Evolutionary conservation across 1,140 invertebrate genomes (phyloP), one percentile per base, ranked within the genome.

Genomic region (Diploscapter pachys): DNA sequence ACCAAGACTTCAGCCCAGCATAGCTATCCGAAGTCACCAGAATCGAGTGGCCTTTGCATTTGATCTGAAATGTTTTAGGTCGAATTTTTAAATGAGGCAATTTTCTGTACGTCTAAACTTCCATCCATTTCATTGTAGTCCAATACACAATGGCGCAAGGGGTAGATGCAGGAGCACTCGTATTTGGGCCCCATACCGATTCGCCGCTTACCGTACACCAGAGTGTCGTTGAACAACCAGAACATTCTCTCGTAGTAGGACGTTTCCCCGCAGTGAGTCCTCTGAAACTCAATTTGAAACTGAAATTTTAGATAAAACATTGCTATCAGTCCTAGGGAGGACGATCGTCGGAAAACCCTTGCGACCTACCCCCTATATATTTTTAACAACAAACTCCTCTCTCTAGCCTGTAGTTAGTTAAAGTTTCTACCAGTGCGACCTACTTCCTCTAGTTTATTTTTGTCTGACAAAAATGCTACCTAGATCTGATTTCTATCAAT

Each of bases 161-260:
- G 64, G 11, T 51, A 52, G 59, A 55, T 74, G 66, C 9, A 53
- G 56, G 56, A 74, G 59, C 9, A 64, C 53, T 1, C 61, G 66
- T 54, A 74, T 64, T 3, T 65, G 56, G 2, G 65, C 56, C 50
- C 52, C 61, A 3, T 63, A 55, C 52, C 63, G n/a, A 65, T 74
- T n/a, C 63, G 64, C 48, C 64, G 64, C 52, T 13, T 63, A 53
- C 73, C 73, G 54, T 74, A 74, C 4, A 74, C 63, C 53, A 74
- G 8, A 63, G 70, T 74, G 13, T 74, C 73, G 54, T 74, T 74
- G 73, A 74, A 74, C 5, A 74, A 56, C 52, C 64, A 74, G 5
- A 74, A 65, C 0, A 69, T 64, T 5, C 53, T 68, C 48, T 74
- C 73, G 5, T 69, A 56, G 6, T 74, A 55, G 57, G 31, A 31